These are phyloP conservation scores for Petrocephalus schoutedeni DNA, from an alignment of 2,797 vertebrate species.

Conservation along the genomic window DNA sequence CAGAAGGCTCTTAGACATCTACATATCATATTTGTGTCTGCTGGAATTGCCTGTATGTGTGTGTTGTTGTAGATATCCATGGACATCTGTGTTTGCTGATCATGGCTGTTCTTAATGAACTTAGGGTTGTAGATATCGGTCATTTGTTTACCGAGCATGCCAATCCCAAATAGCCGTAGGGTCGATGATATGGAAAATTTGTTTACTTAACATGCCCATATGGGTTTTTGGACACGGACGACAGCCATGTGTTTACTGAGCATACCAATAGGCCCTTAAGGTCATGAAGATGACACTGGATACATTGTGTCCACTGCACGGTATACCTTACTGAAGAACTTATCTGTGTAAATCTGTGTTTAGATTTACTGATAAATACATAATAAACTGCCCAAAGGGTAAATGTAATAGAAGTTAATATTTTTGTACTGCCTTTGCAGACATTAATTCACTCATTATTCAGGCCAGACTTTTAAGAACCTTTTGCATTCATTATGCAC, in stretches of 20 bases:
- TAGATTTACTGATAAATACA: background rate
- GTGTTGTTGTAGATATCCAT: background rate
- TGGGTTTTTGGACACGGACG: background rate
- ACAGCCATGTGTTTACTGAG: background rate
- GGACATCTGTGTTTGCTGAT: background rate
- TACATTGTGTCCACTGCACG: background rate
- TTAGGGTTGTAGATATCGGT: background rate
- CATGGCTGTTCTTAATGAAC: background rate
- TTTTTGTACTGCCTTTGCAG: slow-evolving; percentile 11
- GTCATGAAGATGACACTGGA: background rate
- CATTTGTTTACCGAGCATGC: background rate
- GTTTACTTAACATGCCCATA: background rate
- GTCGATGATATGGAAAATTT: background rate
- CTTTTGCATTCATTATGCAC: background rate
- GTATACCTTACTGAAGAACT: background rate
- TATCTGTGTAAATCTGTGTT: background rate
- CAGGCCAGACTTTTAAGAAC: background rate
- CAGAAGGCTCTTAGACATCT: background rate
- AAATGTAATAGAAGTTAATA: background rate
- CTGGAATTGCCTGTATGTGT: background rate
- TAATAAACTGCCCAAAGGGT: background rate
- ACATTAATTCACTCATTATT: background rate
- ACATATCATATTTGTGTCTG: background rate
- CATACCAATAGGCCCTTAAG: background rate
- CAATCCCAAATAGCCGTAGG: background rate